Evolutionary conservation across 2,113 vertebrate genomes (phyloP), one percentile per base, ranked within the genome.

Genomic region (cat (Felis catus)): DNA sequence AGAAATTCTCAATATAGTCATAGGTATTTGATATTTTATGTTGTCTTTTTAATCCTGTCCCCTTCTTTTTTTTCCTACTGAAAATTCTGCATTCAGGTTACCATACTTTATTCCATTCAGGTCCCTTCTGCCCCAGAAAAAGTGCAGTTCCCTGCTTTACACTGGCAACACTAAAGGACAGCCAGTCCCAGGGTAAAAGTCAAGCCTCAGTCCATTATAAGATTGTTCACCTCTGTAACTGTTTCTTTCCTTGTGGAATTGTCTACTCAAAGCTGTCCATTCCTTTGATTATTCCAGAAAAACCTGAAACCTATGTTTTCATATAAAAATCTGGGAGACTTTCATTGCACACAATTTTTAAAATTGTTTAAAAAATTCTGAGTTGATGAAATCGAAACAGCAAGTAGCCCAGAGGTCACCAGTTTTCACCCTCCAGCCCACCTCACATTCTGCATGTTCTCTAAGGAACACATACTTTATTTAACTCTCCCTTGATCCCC

Each of bases 241-340:
- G 4, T 61, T 51, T 84, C 51, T 92, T 92, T 45, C 68, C 66
- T 83, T 89, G 31, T 96, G 41, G 27, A 87, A 87, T 95, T 73
- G n/a, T 41, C 33, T 91, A 29, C 31, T 96, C 39, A 53, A 39
- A 45, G n/a, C 81, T 91, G 11, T 55, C 16, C 61, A 0, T 79
- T 95, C 11, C 68, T 79, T 41, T 79, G 66, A 61, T 78, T 91
- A 96, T 94, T 94, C 19, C n/a, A 87, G 71, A 96, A 53, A 82
- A 87, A 94, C 4, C 2, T 11, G 21, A 93, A 89, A 76, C 36
- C 36, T 27, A 45, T 58, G 10, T 74, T 94, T 89, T 51, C 16
- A 5, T 79, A 13, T 91, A 45, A 70, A 83, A 53, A n/a, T 71
- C 2, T 70, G 2, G 4, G 33, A 73, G 65, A 61, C 61, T 96